These are phyloP conservation scores for Pseudopipra pipra DNA, from an alignment of 2,113 vertebrate species.

Conservation along the genomic window DNA sequence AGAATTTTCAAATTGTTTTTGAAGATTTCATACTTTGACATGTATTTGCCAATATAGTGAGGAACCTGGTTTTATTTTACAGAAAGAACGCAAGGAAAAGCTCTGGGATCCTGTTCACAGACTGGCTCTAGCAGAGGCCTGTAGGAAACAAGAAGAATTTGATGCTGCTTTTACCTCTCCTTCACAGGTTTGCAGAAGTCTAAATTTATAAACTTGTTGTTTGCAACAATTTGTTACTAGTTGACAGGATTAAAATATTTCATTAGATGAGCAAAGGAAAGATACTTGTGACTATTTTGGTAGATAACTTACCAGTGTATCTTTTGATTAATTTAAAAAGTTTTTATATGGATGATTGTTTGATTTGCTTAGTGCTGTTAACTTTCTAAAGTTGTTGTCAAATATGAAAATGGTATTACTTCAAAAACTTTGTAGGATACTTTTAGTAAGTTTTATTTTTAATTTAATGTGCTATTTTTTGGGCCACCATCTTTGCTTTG, in stretches of 20 bases:
- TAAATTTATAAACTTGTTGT: background rate
- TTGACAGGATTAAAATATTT: background rate
- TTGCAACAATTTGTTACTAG: background rate
- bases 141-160: constrained; percentile 90
- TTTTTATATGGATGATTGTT: accelerated
- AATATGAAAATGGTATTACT: background rate
- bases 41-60: background rate
- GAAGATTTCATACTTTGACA: background rate
- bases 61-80: background rate
- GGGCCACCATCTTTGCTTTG: background rate
- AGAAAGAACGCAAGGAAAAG: constrained; percentile 99
- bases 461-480: background rate
- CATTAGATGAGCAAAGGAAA: background rate
- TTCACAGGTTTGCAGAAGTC: constrained; percentile 80
- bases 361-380: background rate
- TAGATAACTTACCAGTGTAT: background rate
- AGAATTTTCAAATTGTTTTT: background rate
- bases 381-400: background rate
- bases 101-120: constrained; percentile 94
- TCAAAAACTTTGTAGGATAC: background rate
- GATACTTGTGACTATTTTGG: background rate
- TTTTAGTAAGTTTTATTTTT: background rate
- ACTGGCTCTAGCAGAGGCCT: constrained; percentile 88
- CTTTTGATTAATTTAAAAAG: background rate
- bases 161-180: constrained; percentile 84